Evolutionary conservation across 2,113 vertebrate genomes (phyloP), one percentile per base, ranked within the genome.

Genomic region (Atherinomorus stipes): DNA sequence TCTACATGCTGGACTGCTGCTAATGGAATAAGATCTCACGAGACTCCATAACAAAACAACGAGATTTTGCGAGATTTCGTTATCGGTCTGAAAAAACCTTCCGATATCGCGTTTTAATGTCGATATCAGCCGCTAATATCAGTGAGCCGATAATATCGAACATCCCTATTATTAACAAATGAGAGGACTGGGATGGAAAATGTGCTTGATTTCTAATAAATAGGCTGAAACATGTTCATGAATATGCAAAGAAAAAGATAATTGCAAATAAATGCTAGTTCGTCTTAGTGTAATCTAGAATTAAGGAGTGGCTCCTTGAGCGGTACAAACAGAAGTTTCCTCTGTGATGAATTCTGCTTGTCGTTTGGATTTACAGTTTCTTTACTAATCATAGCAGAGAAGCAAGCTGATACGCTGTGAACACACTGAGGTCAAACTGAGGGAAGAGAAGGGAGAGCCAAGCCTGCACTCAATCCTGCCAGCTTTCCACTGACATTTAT

Each of bases 401-500:
- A 54, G 64, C 54, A 84, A 80, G 68, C 38, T 60, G 73, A 84
- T 63, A 58, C 71, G 16, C 15, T 50, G 66, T 47, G 57, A 68
- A 67, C 53, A 57, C 49, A 1, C 38, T 8, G 2, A 62, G 71
- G 69, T 78, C 71, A 25, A 18, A 71, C 64, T 78, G 53, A 53
- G 12, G 9, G 38, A 5, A 59, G 71, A 19, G 50, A 25, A 37
- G 42, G 9, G 9, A 34, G 60, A 51, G 65, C 63, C 64, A 56
- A 64, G 74, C 52, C 70, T 76, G 57, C 49, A 31, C 70, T 90
- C 64, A 65, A 44, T 78, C 66, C 78, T 80, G 80, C 87, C 91
- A 82, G 80, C 69, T 86, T 88, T 88, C 88, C 83, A 69, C 85
- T 90, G 90, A 90, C 88, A 90, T 93, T 91, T 90, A 71, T 78